phyloP scores from a whole-genome alignment of 2,888 invertebrate species.

The Agrotis puta region DNA sequence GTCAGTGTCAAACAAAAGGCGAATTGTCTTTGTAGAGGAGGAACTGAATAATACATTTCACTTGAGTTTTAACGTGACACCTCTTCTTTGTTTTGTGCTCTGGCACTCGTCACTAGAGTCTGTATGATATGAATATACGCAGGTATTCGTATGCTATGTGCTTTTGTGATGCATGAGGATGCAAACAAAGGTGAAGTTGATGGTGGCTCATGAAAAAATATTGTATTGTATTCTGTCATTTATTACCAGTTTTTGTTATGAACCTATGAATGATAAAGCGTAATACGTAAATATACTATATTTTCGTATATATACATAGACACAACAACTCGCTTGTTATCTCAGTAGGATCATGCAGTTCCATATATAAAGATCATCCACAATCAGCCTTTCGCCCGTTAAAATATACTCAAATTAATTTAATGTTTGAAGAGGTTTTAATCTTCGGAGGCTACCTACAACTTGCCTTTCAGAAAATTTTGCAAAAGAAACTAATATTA shows the following conservation, averaged over 20 bases:
- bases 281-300: not conserved
- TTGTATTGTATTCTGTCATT: constrained; percentile 3
- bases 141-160: constrained; percentile 9
- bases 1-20: constrained; percentile 76
- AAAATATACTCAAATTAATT: not conserved
- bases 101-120: constrained; percentile 68
- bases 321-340: not conserved
- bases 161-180: constrained; percentile 16
- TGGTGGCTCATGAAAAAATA: constrained; percentile 5
- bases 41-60: constrained; percentile 84
- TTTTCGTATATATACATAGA: not conserved
- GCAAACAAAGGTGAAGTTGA: constrained; percentile 17
- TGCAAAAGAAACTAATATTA: too few relatives aligned
- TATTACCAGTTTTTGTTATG: not conserved
- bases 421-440: too few relatives aligned
- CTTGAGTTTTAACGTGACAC: constrained; percentile 84
- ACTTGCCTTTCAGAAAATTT: too few relatives aligned
- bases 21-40: constrained; percentile 76
- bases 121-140: constrained; percentile 53
- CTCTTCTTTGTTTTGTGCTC: constrained; percentile 78
- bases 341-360: not conserved
- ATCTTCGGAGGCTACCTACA: too few relatives aligned
- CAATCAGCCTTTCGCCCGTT: not conserved
- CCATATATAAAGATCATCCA: not conserved
- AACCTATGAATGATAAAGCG: not conserved